phyloP scores from a whole-genome alignment of 2,888 invertebrate genomes.

The Troides aeacus region DNA sequence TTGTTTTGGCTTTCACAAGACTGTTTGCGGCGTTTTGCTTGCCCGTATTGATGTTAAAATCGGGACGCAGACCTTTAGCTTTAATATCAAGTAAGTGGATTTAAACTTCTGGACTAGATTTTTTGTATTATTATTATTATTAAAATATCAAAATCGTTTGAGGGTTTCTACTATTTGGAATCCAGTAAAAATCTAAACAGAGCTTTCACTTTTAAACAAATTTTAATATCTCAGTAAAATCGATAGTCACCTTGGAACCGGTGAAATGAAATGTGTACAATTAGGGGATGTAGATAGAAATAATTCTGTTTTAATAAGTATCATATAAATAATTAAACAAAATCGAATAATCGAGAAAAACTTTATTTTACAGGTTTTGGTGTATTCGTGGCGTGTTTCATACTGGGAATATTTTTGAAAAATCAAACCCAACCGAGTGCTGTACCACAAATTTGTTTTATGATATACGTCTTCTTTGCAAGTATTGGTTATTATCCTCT shows the following conservation, averaged over 20 bases:
- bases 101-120: neutral
- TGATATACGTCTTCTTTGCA: conserved; percentile 45
- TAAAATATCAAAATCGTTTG: too few relatives aligned
- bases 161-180: too few relatives aligned
- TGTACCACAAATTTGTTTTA: conserved; percentile 44
- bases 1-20: conserved; percentile 46
- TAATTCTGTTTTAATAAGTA: too few relatives aligned
- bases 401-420: conserved; percentile 38
- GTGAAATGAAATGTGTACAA: too few relatives aligned
- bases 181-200: too few relatives aligned
- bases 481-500: conserved; percentile 54
- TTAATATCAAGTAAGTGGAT: conserved; percentile 48
- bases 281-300: too few relatives aligned
- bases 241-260: too few relatives aligned
- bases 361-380: conserved; percentile 49
- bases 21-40: conserved; percentile 40
- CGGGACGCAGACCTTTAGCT: conserved; percentile 48
- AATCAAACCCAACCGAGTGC: conserved; percentile 32
- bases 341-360: neutral
- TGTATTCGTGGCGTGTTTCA: conserved; percentile 41
- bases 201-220: too few relatives aligned
- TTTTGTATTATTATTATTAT: too few relatives aligned
- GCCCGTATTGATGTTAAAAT: conserved; percentile 46
- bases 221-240: too few relatives aligned
- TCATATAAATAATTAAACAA: too few relatives aligned